Base-by-base conservation (phyloP, 2,888 invertebrate species). In the Neocrepidodera transversa region DNA sequence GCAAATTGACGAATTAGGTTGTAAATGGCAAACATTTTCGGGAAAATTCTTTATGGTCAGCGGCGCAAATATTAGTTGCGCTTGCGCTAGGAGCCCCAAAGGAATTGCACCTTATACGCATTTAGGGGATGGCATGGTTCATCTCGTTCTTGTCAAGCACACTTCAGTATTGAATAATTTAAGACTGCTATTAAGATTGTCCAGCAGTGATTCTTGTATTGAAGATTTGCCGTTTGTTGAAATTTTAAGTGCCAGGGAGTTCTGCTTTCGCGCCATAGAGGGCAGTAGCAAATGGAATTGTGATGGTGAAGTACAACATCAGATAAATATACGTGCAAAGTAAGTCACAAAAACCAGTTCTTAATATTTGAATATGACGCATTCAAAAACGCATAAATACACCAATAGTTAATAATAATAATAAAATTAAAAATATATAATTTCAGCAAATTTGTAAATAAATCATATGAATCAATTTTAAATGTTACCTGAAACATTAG, bases 101-200 rank as follows among this genome's bases (percentile, higher is more conserved):
- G 93, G 93, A 42, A 87, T 91, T 68, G 88, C 92, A 40, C 91
- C 90, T 1, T 86, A 85, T 70, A 87, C 88, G 75, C 92, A 93
- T 76, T 80, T 92, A 32, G 91, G 92, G 0, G 91, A 93, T 77
- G 93, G 93, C 20, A 88, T 86, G 74, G 82, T 90, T 59, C 90
- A 93, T 79, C 82, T 93, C 65, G 87, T 92, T 63, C 77, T 93
- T 35, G 87, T 92, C 30, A 84, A 85, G 40, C 87, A 90, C 72
- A 89, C 91, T 14, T 86, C 89, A 14, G 76, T 91, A 55, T 72
- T 88, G 32, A 88, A 91, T 73, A 90, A 88, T 76, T 77, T 92
- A 38, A 83, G 86, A 62, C 85, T 92, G 72, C 80, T 92, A 45
- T 75, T 88, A 23, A 82, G 87, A 63, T 81, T 87, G 47, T 83